Percentiles rank a stretch among this genome's conserved stretches.
Evolutionary conservation across 2,888 invertebrate genomes (phyloP).

Genomic region (Halictus quadricinctus): DNA sequence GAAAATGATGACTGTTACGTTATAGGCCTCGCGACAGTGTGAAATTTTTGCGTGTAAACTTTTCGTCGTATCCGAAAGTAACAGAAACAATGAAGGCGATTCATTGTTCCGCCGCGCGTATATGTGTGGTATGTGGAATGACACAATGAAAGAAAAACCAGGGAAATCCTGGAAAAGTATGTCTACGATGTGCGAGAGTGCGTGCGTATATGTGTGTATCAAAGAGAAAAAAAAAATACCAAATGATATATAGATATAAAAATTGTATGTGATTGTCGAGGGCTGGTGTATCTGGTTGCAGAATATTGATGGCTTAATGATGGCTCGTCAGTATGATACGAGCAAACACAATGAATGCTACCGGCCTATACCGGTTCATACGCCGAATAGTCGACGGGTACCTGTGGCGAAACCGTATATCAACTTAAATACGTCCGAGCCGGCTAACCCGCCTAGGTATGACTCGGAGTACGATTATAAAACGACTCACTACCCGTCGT

Average conservation of each 20-base stretch:
- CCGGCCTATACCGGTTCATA: slow-evolving; percentile 81
- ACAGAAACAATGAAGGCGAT: background rate
- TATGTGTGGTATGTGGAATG: slow-evolving; percentile 49
- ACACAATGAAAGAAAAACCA: background rate
- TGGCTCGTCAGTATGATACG: slow-evolving; percentile 82
- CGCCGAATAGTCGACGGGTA: slow-evolving; percentile 79
- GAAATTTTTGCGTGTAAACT: background rate
- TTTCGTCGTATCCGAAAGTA: background rate
- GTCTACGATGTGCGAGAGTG: slow-evolving; percentile 55
- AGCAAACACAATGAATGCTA: slow-evolving; percentile 81
- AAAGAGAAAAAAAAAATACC: slow-evolving; percentile 15
- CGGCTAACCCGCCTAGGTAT: slow-evolving; percentile 72
- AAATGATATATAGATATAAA: slow-evolving; percentile 29
- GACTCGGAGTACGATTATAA: slow-evolving; percentile 81
- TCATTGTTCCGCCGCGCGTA: background rate
- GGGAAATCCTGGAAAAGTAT: slow-evolving; percentile 31
- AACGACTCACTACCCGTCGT: slow-evolving; percentile 81
- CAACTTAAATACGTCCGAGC: slow-evolving; percentile 75
- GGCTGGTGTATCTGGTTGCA: slow-evolving; percentile 82
- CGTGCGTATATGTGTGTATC: slow-evolving; percentile 63
- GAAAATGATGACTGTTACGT: background rate
- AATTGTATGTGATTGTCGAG: slow-evolving; percentile 80
- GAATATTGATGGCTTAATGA: slow-evolving; percentile 82
- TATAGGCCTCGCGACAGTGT: no score
- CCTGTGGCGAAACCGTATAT: slow-evolving; percentile 77